These are phyloP conservation scores for Thaleichthys pacificus DNA, from an alignment of 2,797 vertebrate genomes.

Conservation along the genomic window DNA sequence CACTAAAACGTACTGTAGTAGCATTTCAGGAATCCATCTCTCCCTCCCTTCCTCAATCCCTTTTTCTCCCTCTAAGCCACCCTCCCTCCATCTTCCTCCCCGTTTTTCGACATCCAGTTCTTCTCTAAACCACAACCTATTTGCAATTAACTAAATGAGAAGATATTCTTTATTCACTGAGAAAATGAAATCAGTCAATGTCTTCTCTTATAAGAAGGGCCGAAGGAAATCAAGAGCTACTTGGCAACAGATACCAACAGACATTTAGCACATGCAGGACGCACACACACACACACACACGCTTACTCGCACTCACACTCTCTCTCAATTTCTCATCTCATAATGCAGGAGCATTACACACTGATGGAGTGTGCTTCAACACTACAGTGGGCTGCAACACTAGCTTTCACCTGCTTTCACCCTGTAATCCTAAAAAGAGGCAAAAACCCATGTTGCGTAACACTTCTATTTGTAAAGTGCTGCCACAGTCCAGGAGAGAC, in stretches of 20 bases:
- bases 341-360: neutral
- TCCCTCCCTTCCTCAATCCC: neutral
- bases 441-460: conserved; percentile 51
- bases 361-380: conserved; percentile 26
- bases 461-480: conserved; percentile 27
- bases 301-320: neutral
- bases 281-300: neutral
- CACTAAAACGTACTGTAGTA: conserved; percentile 5
- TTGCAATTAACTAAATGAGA: conserved; percentile 12
- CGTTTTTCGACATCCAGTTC: neutral
- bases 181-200: conserved; percentile 1
- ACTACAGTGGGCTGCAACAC: conserved; percentile 22
- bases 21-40: conserved; percentile 1
- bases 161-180: neutral
- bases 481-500: neutral
- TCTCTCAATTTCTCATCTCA: neutral
- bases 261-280: neutral
- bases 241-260: neutral
- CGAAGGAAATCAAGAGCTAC: neutral
- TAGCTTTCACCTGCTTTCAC: conserved; percentile 38
- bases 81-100: neutral
- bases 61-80: neutral
- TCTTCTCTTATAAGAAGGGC: neutral
- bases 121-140: conserved; percentile 21
- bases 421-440: conserved; percentile 39